Conservation (phyloP, 2,888 invertebrate genomes). For the Chaitophorus viminalis region DNA sequence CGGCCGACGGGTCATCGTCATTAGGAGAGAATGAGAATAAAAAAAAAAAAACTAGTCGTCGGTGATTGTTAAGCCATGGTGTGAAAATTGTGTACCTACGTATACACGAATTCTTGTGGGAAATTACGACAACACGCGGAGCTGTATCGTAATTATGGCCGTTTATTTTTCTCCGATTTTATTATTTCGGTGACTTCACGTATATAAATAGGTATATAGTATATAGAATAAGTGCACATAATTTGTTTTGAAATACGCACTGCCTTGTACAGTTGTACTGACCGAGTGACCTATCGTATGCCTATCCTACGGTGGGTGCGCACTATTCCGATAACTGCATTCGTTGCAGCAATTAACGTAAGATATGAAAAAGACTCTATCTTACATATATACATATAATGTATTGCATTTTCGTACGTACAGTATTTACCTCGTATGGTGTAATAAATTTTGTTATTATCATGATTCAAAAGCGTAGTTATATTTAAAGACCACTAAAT, state of each 20-base stretch:
- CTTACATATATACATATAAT: too few species aligned
- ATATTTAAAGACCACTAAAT: too few species aligned
- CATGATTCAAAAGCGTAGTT: too few species aligned
- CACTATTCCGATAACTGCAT: neutral
- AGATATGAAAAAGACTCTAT: too few species aligned
- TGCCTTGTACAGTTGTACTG: neutral
- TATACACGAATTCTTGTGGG: constrained; percentile 36
- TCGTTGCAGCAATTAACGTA: neutral
- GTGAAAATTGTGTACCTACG: constrained; percentile 39
- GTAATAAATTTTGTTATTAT: too few species aligned
- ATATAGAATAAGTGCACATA: neutral
- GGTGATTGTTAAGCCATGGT: constrained; percentile 5
- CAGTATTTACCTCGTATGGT: too few species aligned
- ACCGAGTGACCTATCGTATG: neutral
- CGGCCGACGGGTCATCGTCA: constrained; percentile 26
- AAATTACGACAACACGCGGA: constrained; percentile 31
- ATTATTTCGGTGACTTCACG: neutral
- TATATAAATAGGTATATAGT: too few species aligned
- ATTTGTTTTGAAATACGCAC: neutral
- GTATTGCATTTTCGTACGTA: too few species aligned
- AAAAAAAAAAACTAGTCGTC: neutral
- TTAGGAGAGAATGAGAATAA: neutral
- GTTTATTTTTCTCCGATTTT: neutral
- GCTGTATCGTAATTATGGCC: neutral
- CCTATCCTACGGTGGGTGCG: neutral